These are phyloP conservation scores for Polymixis lichenea DNA, from an alignment of 2,888 invertebrate genomes.

Conservation along the genomic window DNA sequence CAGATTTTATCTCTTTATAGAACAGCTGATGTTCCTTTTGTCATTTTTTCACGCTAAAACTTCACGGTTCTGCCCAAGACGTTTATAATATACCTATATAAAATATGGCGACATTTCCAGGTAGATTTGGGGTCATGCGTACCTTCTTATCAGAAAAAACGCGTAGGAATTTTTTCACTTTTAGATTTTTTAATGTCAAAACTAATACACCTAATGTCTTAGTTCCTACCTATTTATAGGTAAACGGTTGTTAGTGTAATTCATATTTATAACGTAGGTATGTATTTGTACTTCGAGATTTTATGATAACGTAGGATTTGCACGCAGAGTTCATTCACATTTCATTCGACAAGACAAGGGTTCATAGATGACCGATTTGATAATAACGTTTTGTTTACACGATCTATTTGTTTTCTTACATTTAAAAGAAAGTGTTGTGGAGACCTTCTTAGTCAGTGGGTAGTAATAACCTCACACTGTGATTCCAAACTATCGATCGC, in stretches of 20 bases:
- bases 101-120: constrained; percentile 47
- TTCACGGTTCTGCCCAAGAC: constrained; percentile 38
- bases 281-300: not conserved
- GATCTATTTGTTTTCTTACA: not conserved
- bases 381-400: not conserved
- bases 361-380: not conserved
- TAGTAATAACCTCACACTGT: no score
- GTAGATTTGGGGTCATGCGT: constrained; percentile 57
- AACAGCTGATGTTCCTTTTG: constrained; percentile 60
- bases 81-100: constrained; percentile 6
- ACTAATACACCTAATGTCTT: not conserved
- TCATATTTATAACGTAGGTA: no score
- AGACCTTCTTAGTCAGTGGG: not conserved
- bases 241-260: no score
- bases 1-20: constrained; percentile 50
- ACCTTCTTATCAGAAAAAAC: constrained; percentile 24
- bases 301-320: not conserved
- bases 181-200: constrained; percentile 6
- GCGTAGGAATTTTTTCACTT: not conserved
- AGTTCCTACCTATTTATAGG: not conserved
- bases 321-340: not conserved
- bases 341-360: not conserved
- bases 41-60: constrained; percentile 45
- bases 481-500: constrained; percentile 51
- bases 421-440: not conserved